These are phyloP conservation scores for Corvus hawaiiensis DNA, from an alignment of 2,113 vertebrate species.

Conservation along the genomic window DNA sequence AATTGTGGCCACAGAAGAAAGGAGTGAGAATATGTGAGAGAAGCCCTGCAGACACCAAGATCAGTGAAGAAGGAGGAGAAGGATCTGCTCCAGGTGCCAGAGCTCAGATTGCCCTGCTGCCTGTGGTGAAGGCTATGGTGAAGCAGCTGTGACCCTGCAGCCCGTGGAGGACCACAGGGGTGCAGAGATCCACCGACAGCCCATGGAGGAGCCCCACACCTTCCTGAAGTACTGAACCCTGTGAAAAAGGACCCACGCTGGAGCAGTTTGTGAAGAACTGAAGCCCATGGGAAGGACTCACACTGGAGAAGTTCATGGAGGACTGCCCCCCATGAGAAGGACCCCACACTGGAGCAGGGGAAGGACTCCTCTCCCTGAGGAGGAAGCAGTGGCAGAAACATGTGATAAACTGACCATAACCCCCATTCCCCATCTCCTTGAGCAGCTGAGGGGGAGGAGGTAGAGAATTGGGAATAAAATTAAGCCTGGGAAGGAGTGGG, in stretches of 20 bases:
- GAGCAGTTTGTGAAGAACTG: background rate
- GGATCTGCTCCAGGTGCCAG: background rate
- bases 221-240: background rate
- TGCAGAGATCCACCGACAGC: background rate
- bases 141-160: background rate
- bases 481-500: background rate
- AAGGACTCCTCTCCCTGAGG: background rate
- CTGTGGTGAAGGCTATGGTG: background rate
- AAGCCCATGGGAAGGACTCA: background rate
- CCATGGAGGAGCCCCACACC: accelerated
- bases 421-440: background rate
- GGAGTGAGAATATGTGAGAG: background rate
- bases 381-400: background rate
- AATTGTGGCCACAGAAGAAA: background rate
- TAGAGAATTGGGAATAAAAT: background rate
- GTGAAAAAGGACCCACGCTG: background rate
- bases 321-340: background rate
- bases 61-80: background rate
- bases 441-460: background rate
- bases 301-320: background rate
- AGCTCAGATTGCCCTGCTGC: background rate
- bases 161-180: background rate
- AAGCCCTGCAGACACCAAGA: background rate
- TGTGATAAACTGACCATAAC: background rate
- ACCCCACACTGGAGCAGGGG: too few species aligned